Percentiles rank a stretch among this genome's conserved stretches.
These are phyloP conservation scores for Chironomus tepperi DNA, from an alignment of 1,140 invertebrate genomes.

Conservation along the genomic window DNA sequence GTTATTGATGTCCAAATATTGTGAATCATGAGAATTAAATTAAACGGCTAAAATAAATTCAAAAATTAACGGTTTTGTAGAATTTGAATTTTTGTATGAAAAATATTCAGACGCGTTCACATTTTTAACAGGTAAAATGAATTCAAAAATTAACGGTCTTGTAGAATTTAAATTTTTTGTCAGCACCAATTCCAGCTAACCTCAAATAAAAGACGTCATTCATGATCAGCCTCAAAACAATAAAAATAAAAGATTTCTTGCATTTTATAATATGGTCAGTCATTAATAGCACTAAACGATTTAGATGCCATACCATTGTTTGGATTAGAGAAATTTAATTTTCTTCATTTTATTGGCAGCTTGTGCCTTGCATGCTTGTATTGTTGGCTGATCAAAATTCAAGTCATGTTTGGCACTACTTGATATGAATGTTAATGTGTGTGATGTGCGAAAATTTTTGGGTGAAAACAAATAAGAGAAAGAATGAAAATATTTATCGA, in stretches of 20 bases:
- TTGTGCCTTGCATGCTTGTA: not conserved
- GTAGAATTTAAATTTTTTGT: too few relatives aligned
- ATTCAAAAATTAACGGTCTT: too few relatives aligned
- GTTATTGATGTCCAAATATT: too few relatives aligned
- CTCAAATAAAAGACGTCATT: too few relatives aligned
- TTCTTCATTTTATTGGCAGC: not conserved
- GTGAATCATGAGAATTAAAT: too few relatives aligned
- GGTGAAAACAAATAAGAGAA: not conserved
- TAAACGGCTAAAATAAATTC: too few relatives aligned
- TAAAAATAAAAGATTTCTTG: not conserved
- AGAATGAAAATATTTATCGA: conserved; percentile 10
- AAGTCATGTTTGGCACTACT: not conserved
- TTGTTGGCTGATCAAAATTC: not conserved
- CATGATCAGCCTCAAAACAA: too few relatives aligned
- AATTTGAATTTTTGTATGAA: too few relatives aligned
- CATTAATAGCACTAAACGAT: not conserved
- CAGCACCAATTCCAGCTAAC: too few relatives aligned
- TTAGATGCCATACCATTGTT: not conserved
- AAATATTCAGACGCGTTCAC: too few relatives aligned
- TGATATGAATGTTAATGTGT: not conserved
- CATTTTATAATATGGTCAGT: not conserved
- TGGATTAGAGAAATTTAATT: conserved; percentile 8
- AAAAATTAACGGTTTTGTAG: too few relatives aligned
- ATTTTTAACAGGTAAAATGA: too few relatives aligned
- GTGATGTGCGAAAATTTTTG: not conserved